These are phyloP conservation scores for Zele albiditarsus DNA, from an alignment of 2,888 invertebrate genomes.

Conservation along the genomic window DNA sequence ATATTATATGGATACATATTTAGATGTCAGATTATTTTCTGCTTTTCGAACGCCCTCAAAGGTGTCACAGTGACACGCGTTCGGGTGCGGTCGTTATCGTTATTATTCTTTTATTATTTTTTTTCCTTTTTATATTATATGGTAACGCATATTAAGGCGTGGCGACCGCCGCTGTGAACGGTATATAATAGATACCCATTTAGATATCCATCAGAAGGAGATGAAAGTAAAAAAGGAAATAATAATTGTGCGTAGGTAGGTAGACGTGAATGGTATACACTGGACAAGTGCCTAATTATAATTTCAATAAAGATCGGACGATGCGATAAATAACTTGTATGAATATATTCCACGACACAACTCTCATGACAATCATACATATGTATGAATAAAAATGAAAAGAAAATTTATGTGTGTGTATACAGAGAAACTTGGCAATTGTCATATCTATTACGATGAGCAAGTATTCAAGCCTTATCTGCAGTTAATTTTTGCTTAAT, in stretches of 20 bases:
- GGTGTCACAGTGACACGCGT: constrained; percentile 17
- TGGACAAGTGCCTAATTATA: constrained; percentile 51
- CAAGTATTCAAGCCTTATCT: too few species aligned
- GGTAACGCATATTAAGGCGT: constrained; percentile 38
- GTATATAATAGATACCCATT: constrained; percentile 21
- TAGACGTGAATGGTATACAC: background rate
- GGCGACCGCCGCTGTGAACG: constrained; percentile 6
- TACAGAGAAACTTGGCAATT: too few species aligned
- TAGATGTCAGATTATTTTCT: constrained; percentile 31
- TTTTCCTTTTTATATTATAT: constrained; percentile 15
- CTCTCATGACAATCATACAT: background rate
- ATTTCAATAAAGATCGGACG: constrained; percentile 53
- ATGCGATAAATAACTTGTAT: constrained; percentile 43
- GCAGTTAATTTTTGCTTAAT: too few species aligned
- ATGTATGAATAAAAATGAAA: background rate
- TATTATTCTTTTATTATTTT: constrained; percentile 10
- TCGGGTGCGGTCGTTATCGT: constrained; percentile 36
- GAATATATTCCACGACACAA: background rate
- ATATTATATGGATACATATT: background rate
- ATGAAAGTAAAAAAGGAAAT: background rate
- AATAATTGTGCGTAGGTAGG: constrained; percentile 10
- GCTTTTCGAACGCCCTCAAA: constrained; percentile 11
- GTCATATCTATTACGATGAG: too few species aligned
- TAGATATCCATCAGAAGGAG: constrained; percentile 25
- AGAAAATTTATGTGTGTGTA: background rate